Conservation (phyloP, 2,888 invertebrate genomes). For the Didymodactylos carnosus region DNA sequence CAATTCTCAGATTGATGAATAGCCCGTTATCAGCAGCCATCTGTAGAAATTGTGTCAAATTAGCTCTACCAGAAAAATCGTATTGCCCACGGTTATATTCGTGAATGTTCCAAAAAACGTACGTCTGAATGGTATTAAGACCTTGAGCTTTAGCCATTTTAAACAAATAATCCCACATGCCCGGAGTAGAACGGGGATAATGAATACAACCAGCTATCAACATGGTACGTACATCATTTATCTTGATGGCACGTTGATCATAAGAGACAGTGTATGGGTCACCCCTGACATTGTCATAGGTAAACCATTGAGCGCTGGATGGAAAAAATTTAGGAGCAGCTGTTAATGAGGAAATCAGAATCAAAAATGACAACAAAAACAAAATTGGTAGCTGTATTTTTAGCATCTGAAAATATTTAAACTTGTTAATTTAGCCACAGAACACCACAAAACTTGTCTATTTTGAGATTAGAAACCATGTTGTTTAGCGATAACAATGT, state of each 20-base stretch:
- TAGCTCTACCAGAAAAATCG: slow-evolving; percentile 47
- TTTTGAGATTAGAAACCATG: no score
- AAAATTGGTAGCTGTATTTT: no score
- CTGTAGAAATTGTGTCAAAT: slow-evolving; percentile 47
- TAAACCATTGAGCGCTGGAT: no score
- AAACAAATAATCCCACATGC: not conserved
- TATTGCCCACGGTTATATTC: slow-evolving; percentile 54
- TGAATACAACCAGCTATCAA: not conserved
- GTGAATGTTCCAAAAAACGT: slow-evolving; percentile 65
- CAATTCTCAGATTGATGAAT: slow-evolving; percentile 57
- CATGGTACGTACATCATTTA: not conserved
- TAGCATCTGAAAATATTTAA: no score
- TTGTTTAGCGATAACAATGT: no score
- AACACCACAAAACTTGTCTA: no score
- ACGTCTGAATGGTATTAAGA: slow-evolving; percentile 25
- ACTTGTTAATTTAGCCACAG: no score
- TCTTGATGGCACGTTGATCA: not conserved
- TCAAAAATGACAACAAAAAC: no score
- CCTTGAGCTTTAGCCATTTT: not conserved
- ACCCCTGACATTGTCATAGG: not conserved
- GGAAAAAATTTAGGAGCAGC: no score
- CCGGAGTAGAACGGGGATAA: not conserved
- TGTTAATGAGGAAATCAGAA: no score
- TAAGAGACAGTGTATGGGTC: not conserved
- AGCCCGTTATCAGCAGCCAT: slow-evolving; percentile 56